Conservation (phyloP, 1,140 invertebrate species). For the Drosophila nigromelanica region DNA sequence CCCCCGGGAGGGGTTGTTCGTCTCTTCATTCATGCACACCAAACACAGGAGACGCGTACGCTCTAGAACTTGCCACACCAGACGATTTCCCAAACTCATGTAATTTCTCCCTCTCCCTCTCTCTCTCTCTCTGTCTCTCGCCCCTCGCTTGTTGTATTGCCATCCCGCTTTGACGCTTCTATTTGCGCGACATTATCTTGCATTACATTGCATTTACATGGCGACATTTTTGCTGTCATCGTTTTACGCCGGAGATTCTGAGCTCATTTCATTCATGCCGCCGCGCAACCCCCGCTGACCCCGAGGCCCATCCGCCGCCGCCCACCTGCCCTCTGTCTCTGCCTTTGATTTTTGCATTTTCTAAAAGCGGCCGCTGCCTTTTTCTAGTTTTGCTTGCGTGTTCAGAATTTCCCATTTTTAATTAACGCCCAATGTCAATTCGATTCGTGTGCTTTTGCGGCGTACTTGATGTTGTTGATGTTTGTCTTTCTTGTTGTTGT, state of each 20-base stretch:
- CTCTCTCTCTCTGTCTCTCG: background rate
- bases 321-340: background rate
- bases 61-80: no score
- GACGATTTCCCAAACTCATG: constrained; percentile 49
- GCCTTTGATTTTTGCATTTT: no score
- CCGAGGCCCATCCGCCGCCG: constrained; percentile 15
- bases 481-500: constrained; percentile 24
- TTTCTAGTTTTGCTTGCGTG: constrained; percentile 31
- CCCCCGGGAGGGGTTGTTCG: constrained; percentile 29
- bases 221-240: constrained; percentile 2
- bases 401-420: constrained; percentile 59
- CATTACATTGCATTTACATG: constrained; percentile 25
- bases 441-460: constrained; percentile 26
- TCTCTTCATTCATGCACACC: constrained; percentile 65
- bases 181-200: constrained; percentile 24
- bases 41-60: background rate
- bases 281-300: constrained; percentile 15
- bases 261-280: constrained; percentile 70
- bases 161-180: constrained; percentile 33
- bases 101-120: constrained; percentile 21
- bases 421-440: constrained; percentile 68
- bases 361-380: background rate
- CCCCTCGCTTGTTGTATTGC: background rate
- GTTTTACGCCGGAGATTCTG: constrained; percentile 27
- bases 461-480: no score